Conservation (phyloP, 1,140 invertebrate genomes). For the Ceratitis capitata region DNA sequence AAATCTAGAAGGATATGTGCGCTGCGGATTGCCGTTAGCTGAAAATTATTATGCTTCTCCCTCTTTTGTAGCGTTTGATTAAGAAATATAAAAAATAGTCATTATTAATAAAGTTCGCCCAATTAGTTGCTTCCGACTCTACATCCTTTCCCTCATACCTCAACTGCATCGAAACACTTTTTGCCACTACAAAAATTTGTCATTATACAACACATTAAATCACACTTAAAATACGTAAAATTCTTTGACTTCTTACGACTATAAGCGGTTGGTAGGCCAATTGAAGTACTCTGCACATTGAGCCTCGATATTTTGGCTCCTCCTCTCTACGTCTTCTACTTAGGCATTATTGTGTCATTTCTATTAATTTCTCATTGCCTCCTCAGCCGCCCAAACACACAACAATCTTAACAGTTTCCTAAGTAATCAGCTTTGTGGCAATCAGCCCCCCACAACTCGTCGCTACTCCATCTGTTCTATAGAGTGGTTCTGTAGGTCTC, state of each 20-base stretch:
- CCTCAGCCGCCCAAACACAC: not conserved
- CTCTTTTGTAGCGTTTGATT: not conserved
- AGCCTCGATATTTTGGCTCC: not conserved
- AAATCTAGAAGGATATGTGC: not conserved
- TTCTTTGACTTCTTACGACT: not conserved
- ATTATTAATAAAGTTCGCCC: not conserved
- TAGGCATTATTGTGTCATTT: not conserved
- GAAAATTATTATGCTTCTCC: not conserved
- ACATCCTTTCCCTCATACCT: not conserved
- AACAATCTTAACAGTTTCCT: not conserved
- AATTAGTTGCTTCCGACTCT: not conserved
- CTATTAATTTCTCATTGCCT: not conserved
- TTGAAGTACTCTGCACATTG: not conserved
- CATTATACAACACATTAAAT: not conserved
- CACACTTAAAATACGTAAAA: not conserved
- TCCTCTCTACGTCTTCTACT: not conserved
- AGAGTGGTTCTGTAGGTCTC: not conserved
- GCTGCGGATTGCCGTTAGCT: not conserved
- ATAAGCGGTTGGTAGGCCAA: not conserved
- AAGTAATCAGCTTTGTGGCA: slow-evolving; percentile 25
- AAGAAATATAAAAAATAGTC: not conserved
- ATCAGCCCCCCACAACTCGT: not conserved
- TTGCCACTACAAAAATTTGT: not conserved
- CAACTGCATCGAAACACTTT: not conserved
- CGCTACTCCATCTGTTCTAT: not conserved